Evolutionary conservation across 1,140 invertebrate species (phyloP).

Genomic region (Hycleus cichorii): DNA sequence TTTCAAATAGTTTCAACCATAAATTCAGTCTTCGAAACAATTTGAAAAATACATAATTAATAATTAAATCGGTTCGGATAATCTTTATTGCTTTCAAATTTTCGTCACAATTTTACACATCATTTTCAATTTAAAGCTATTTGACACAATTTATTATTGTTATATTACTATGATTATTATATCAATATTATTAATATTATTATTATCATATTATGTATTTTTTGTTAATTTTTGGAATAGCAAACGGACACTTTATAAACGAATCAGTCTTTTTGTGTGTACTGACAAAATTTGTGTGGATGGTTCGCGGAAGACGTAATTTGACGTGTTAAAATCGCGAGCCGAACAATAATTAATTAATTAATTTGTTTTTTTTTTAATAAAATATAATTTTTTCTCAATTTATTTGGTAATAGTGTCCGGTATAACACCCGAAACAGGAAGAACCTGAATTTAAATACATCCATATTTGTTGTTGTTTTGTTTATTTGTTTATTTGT

Average conservation of each 20-base stretch:
- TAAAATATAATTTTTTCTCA: conserved; percentile 18
- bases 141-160: conserved; percentile 12
- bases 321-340: background rate
- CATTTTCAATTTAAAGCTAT: conserved; percentile 20
- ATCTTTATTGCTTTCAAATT: conserved; percentile 10
- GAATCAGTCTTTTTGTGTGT: conserved; percentile 22
- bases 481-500: conserved; percentile 10
- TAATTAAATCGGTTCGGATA: conserved; percentile 9
- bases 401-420: background rate
- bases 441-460: conserved; percentile 12
- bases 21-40: background rate
- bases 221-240: conserved; percentile 11
- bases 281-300: too few relatives aligned
- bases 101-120: conserved; percentile 14
- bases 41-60: background rate
- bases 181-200: too few relatives aligned
- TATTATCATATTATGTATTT: too few relatives aligned
- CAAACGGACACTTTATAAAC: conserved; percentile 22
- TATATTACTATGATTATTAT: too few relatives aligned
- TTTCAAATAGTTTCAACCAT: background rate
- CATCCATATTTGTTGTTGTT: background rate
- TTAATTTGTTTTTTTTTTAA: conserved; percentile 6
- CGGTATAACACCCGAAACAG: conserved; percentile 17
- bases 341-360: conserved; percentile 4
- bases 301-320: too few relatives aligned